Percentiles rank a stretch among this genome's conserved stretches.
Conservation (phyloP, 1,140 invertebrate genomes). For the Bombyx mandarina region DNA sequence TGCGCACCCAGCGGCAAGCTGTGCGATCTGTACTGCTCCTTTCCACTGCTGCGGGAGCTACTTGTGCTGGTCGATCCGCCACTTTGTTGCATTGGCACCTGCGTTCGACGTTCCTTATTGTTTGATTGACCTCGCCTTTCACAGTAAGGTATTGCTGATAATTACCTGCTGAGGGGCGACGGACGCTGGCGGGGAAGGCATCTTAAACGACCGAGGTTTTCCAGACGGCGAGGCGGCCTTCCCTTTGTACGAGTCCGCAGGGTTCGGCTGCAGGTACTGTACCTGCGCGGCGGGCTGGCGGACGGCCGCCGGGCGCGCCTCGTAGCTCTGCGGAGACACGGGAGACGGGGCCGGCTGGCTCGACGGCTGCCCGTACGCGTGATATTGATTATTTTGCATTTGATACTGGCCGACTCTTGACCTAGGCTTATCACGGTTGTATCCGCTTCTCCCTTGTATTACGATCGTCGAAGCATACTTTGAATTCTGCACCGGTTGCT, state of each 20-base stretch:
- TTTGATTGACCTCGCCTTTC: no score
- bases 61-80: no score
- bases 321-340: conserved; percentile 21
- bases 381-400: conserved; percentile 39
- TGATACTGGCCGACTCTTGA: conserved; percentile 43
- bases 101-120: neutral
- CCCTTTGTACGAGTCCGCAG: conserved; percentile 37
- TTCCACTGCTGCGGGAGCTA: conserved; percentile 9
- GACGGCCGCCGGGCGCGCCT: conserved; percentile 19
- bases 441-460: conserved; percentile 40
- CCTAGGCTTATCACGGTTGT: conserved; percentile 42
- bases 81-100: conserved; percentile 7
- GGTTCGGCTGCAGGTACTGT: conserved; percentile 44
- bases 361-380: conserved; percentile 30
- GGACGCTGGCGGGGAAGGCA: conserved; percentile 50
- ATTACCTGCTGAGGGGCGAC: conserved; percentile 38
- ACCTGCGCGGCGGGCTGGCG: conserved; percentile 31
- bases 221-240: conserved; percentile 22
- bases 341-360: conserved; percentile 12
- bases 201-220: conserved; percentile 46
- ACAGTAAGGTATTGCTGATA: neutral
- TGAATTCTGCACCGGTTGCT: conserved; percentile 49
- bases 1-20: conserved; percentile 72
- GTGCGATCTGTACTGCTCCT: conserved; percentile 73
- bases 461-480: conserved; percentile 51